phyloP scores from a whole-genome alignment of 37 sponge, comb jelly and placozoan genomes.

The Haliclona indistincta region DNA sequence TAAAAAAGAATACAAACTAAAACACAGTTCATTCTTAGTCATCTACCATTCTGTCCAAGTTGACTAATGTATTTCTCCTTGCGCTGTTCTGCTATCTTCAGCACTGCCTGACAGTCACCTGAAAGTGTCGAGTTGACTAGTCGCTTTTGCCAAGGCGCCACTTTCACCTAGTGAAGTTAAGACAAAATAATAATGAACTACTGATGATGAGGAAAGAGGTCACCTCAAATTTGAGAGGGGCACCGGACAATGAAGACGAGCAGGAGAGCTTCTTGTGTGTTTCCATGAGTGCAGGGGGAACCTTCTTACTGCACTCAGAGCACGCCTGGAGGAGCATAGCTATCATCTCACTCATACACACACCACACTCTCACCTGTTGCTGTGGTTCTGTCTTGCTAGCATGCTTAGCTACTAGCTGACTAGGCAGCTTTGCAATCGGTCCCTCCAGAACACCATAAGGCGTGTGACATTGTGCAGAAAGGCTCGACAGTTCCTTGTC shows the following conservation, averaged over 20 bases:
- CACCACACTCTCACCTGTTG: not conserved
- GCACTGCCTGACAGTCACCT: slow-evolving; percentile 28
- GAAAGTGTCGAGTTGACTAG: slow-evolving; percentile 40
- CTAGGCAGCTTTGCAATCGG: slow-evolving; percentile 37
- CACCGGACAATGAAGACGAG: slow-evolving; percentile 42
- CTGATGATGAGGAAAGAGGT: not conserved
- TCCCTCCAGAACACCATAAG: slow-evolving; percentile 30
- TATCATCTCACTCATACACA: not conserved
- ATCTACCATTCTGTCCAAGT: not conserved
- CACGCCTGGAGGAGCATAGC: slow-evolving; percentile 45
- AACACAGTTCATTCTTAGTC: not conserved
- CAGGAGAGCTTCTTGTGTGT: slow-evolving; percentile 67
- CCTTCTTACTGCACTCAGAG: slow-evolving; percentile 76
- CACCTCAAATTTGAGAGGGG: slow-evolving; percentile 44
- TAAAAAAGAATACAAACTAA: not conserved
- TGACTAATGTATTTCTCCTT: slow-evolving; percentile 48
- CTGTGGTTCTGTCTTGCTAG: not conserved
- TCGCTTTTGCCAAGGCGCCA: slow-evolving; percentile 59
- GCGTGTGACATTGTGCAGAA: slow-evolving; percentile 23
- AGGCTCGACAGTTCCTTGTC: slow-evolving; percentile 46
- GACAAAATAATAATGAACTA: not conserved
- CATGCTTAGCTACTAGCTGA: slow-evolving; percentile 26
- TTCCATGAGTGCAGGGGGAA: slow-evolving; percentile 36
- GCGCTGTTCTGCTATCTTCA: slow-evolving; percentile 49
- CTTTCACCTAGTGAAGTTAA: slow-evolving; percentile 37